Conservation (phyloP, 1,140 invertebrate species). For the Drosophila navojoa region DNA sequence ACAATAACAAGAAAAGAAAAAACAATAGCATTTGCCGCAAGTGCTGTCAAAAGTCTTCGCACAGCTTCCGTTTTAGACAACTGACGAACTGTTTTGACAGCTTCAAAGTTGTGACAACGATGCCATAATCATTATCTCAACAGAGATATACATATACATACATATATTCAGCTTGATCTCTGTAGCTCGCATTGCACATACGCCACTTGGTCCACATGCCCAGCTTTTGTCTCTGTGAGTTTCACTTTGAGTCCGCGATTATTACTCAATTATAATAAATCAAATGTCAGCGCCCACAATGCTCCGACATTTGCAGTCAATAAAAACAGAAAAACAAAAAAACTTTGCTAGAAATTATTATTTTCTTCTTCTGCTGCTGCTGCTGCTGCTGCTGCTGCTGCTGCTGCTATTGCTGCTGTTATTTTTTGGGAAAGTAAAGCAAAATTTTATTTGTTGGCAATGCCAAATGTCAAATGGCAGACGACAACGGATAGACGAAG, state of each 20-base stretch:
- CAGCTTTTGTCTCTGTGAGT: constrained; percentile 19
- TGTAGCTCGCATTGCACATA: constrained; percentile 53
- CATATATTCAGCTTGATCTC: constrained; percentile 14
- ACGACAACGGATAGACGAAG: background rate
- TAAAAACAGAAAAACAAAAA: constrained; percentile 23
- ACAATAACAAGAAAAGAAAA: background rate
- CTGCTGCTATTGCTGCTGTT: background rate
- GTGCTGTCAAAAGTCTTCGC: constrained; percentile 66
- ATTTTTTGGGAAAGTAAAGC: constrained; percentile 36
- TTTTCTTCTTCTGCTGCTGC: background rate
- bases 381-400: background rate
- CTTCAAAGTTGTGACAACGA: constrained; percentile 57
- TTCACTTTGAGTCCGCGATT: constrained; percentile 31
- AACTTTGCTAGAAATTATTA: constrained; percentile 8
- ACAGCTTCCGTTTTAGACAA: constrained; percentile 72
- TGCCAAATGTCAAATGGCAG: constrained; percentile 47
- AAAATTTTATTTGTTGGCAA: constrained; percentile 25
- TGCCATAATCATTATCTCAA: constrained; percentile 62
- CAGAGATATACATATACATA: constrained; percentile 6
- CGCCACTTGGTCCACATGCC: constrained; percentile 32
- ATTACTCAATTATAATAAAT: constrained; percentile 32
- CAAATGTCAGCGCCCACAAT: constrained; percentile 53
- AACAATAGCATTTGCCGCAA: constrained; percentile 39
- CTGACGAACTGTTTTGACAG: constrained; percentile 42
- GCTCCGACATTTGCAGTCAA: constrained; percentile 47